A percentile compares a stretch with the other conserved stretches of the same genome.
phyloP scores from a whole-genome alignment of 2,888 invertebrate genomes.

The Diogma glabrata region DNA sequence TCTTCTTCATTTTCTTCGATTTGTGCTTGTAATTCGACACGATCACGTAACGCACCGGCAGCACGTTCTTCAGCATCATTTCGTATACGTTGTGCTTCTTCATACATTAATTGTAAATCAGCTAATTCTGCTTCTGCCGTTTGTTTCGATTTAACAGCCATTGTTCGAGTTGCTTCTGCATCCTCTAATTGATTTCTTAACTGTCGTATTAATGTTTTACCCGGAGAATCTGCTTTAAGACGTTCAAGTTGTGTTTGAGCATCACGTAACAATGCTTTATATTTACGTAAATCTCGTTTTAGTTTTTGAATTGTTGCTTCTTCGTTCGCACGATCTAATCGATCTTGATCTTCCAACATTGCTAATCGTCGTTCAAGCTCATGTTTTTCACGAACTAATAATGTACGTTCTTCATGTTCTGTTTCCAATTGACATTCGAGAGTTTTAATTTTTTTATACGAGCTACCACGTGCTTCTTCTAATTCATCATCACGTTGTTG shows the following conservation, averaged over 20 bases:
- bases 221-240: conserved; percentile 74
- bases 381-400: conserved; percentile 77
- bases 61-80: conserved; percentile 72
- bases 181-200: conserved; percentile 82
- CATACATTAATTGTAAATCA: conserved; percentile 71
- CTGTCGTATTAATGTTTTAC: conserved; percentile 63
- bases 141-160: conserved; percentile 78
- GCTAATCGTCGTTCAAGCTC: conserved; percentile 79
- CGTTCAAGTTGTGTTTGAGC: conserved; percentile 86
- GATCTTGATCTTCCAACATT: conserved; percentile 63
- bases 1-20: conserved; percentile 93
- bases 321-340: conserved; percentile 59
- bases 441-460: conserved; percentile 85
- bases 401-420: conserved; percentile 84
- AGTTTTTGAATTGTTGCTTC: conserved; percentile 60
- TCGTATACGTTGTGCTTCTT: conserved; percentile 62
- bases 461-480: conserved; percentile 80
- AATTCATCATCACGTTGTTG: conserved; percentile 87
- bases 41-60: conserved; percentile 60
- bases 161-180: conserved; percentile 70
- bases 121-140: conserved; percentile 75
- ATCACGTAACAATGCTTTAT: conserved; percentile 80
- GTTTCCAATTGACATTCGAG: conserved; percentile 85
- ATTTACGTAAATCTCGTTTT: conserved; percentile 76
- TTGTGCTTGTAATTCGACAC: conserved; percentile 68